phyloP scores from a whole-genome alignment of 2,888 invertebrate genomes.

The Spodoptera exigua region DNA sequence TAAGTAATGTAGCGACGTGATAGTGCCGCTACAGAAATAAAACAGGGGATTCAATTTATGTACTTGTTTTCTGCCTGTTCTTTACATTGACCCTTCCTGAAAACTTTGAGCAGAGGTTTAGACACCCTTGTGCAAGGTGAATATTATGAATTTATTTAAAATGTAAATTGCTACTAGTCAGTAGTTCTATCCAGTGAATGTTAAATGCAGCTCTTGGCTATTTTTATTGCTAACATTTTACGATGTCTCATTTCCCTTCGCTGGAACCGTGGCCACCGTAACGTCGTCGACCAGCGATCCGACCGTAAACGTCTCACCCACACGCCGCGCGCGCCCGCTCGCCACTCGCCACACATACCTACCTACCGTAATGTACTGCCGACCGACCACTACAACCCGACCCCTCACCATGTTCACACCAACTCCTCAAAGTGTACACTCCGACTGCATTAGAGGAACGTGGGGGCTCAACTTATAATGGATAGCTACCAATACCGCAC shows the following conservation, averaged over 20 bases:
- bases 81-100: no score
- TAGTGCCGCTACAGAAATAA: no score
- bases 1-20: no score
- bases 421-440: slow-evolving; percentile 41
- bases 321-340: slow-evolving; percentile 85
- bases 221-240: slow-evolving; percentile 1
- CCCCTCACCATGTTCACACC: slow-evolving; percentile 61
- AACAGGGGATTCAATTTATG: no score
- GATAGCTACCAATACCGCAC: slow-evolving; percentile 82
- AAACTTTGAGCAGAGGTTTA: no score
- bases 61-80: no score
- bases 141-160: no score
- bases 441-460: slow-evolving; percentile 53
- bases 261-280: slow-evolving; percentile 66
- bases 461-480: slow-evolving; percentile 66
- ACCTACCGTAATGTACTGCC: slow-evolving; percentile 81
- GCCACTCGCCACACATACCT: slow-evolving; percentile 84
- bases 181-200: not conserved
- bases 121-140: no score
- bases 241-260: slow-evolving; percentile 13
- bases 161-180: no score
- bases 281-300: slow-evolving; percentile 86
- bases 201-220: not conserved
- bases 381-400: slow-evolving; percentile 65
- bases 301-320: slow-evolving; percentile 89